A percentile compares a stretch with the other conserved stretches of the same genome.
These are phyloP conservation scores for Elachura formosa DNA, from an alignment of 2,113 vertebrate species.

Conservation along the genomic window DNA sequence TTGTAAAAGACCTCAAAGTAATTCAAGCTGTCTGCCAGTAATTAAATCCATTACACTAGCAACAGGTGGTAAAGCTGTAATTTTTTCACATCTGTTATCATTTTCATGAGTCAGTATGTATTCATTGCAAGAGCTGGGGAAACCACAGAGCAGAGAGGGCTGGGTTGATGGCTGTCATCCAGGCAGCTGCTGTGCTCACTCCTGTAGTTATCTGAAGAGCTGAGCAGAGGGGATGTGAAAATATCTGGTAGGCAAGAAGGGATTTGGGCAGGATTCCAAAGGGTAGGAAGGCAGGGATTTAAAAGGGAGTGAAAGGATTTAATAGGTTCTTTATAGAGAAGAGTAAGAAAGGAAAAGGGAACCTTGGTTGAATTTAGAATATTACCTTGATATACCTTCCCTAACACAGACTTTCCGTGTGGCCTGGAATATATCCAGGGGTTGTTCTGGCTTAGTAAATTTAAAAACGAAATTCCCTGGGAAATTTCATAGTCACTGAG, in stretches of 20 bases:
- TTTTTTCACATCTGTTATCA: conserved; percentile 38
- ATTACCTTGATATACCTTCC: background rate
- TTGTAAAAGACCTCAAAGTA: conserved; percentile 13
- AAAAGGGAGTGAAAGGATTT: background rate
- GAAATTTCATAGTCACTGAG: background rate
- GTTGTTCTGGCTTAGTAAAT: background rate
- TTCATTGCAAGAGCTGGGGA: background rate
- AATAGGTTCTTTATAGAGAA: background rate
- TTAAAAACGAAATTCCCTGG: background rate
- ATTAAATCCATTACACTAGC: conserved; percentile 44
- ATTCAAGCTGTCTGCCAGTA: conserved; percentile 24
- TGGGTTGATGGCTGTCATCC: background rate
- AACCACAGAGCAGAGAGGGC: background rate
- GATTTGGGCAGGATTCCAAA: background rate
- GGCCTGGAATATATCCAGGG: background rate
- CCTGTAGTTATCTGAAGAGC: background rate
- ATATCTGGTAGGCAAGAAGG: background rate
- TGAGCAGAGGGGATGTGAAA: background rate
- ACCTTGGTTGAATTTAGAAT: background rate
- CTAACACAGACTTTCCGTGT: background rate
- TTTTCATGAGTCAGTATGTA: background rate
- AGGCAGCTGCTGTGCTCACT: background rate
- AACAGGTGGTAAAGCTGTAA: conserved; percentile 28
- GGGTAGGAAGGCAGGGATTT: background rate
- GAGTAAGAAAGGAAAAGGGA: background rate